Evolutionary conservation across 2,888 invertebrate species (phyloP).

Genomic region (Drosophila picticornis): DNA sequence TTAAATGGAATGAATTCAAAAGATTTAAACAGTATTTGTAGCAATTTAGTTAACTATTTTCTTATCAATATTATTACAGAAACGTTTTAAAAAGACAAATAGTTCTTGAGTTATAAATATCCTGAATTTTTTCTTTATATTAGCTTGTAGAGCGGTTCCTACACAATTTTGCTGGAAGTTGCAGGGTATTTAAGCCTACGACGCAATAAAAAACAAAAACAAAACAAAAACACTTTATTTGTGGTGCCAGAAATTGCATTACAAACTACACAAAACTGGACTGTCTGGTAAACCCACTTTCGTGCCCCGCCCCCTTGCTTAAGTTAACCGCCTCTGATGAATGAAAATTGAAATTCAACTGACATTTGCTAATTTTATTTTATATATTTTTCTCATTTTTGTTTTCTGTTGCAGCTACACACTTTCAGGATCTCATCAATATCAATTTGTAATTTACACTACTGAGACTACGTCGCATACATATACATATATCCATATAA

Average conservation of each 20-base stretch:
- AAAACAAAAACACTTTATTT: slow-evolving; percentile 29
- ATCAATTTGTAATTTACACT: slow-evolving; percentile 41
- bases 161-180: not conserved
- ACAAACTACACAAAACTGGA: slow-evolving; percentile 43
- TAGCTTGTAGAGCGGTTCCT: not conserved
- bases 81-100: not conserved
- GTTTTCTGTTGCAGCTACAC: slow-evolving; percentile 26
- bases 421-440: slow-evolving; percentile 60
- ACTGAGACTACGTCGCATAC: slow-evolving; percentile 22
- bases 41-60: not conserved
- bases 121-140: not conserved
- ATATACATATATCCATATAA: slow-evolving; percentile 2
- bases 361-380: slow-evolving; percentile 33
- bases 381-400: not conserved
- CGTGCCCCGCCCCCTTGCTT: not conserved
- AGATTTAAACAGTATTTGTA: not conserved
- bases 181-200: slow-evolving; percentile 38
- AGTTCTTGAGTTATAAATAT: not conserved
- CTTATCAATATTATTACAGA: not conserved
- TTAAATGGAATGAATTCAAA: not conserved
- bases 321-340: not conserved
- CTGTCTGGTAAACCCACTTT: slow-evolving; percentile 29
- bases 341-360: slow-evolving; percentile 41
- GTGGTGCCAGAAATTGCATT: slow-evolving; percentile 40
- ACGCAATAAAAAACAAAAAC: slow-evolving; percentile 49